These are phyloP conservation scores for Sinonovacula constricta DNA, from an alignment of 1,140 invertebrate species.

Conservation along the genomic window DNA sequence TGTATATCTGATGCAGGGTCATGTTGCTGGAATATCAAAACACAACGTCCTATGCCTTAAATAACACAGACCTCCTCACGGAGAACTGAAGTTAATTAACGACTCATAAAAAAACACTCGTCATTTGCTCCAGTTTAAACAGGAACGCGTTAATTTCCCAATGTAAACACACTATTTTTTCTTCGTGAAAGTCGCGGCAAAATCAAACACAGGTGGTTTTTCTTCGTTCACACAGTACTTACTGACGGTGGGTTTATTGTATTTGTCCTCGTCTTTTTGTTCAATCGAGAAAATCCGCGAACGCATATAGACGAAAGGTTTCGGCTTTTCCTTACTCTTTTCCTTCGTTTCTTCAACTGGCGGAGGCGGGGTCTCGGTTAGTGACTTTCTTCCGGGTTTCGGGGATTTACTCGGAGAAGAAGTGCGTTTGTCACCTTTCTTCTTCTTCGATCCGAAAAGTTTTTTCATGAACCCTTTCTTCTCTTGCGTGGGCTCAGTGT, in stretches of 20 bases:
- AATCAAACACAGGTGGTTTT: constrained; percentile 43
- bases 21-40: no score
- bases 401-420: constrained; percentile 43
- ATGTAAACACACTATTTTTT: no score
- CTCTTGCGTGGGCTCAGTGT: constrained; percentile 40
- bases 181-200: constrained; percentile 43
- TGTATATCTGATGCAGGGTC: no score
- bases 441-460: constrained; percentile 68
- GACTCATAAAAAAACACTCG: no score
- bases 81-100: no score
- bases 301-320: constrained; percentile 72
- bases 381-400: constrained; percentile 44
- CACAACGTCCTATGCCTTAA: no score
- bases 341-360: constrained; percentile 54
- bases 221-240: constrained; percentile 46
- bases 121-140: no score
- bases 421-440: constrained; percentile 59
- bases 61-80: no score
- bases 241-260: constrained; percentile 43
- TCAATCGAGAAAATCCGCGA: constrained; percentile 72
- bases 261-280: constrained; percentile 70
- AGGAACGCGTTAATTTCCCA: no score
- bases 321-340: constrained; percentile 58
- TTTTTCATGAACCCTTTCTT: constrained; percentile 72
- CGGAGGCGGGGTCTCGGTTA: constrained; percentile 42